A percentile compares a stretch with the other conserved stretches of the same genome.
Evolutionary conservation across 2,888 invertebrate species (phyloP).

Genomic region (Dicyrtoma fusca): DNA sequence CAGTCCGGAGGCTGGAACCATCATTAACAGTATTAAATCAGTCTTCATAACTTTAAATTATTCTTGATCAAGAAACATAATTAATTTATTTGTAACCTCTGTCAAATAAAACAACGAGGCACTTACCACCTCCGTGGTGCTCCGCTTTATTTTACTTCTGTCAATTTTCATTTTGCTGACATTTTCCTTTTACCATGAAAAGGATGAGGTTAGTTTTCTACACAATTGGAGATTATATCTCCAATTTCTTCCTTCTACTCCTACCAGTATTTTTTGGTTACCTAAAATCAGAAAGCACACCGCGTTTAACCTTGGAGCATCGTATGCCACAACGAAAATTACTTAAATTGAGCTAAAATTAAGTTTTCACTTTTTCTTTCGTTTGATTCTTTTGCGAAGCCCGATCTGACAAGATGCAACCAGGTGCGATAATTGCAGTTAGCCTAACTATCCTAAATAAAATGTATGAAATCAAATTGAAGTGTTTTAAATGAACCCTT

Average conservation of each 20-base stretch:
- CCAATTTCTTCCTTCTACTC: neutral
- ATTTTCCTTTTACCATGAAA: constrained; percentile 34
- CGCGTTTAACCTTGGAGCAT: too few species aligned
- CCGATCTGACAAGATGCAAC: too few species aligned
- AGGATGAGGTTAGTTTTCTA: constrained; percentile 2
- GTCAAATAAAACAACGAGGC: too few species aligned
- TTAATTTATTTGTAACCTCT: constrained; percentile 3
- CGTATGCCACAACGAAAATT: too few species aligned
- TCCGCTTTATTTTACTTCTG: constrained; percentile 76
- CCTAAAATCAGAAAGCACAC: neutral
- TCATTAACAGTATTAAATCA: constrained; percentile 17
- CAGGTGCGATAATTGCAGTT: too few species aligned
- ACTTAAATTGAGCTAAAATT: too few species aligned
- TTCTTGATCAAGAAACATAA: neutral
- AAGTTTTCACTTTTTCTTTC: too few species aligned
- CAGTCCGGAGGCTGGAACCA: constrained; percentile 70
- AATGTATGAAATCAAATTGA: too few species aligned
- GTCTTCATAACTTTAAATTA: neutral
- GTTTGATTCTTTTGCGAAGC: too few species aligned
- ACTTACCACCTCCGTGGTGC: constrained; percentile 77
- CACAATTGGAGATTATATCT: neutral
- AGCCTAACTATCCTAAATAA: too few species aligned
- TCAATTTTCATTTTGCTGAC: constrained; percentile 74
- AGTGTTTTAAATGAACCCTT: too few species aligned
- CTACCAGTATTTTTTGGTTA: neutral